Base-by-base conservation (phyloP, 2,888 invertebrate species). In the Lagria hirta region DNA sequence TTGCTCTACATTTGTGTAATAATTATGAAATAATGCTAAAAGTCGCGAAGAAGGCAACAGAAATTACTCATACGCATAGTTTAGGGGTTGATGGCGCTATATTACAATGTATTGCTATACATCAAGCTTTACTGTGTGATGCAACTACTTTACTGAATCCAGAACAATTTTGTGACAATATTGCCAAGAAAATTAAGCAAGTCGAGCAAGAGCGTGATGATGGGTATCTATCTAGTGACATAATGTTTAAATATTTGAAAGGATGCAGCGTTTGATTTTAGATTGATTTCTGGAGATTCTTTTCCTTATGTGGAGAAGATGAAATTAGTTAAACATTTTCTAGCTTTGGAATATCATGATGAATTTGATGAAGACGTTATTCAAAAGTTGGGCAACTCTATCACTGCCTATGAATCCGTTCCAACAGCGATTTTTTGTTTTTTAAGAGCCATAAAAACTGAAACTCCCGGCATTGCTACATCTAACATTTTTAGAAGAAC, bases 371-470 rank as follows among this genome's bases (percentile, higher is more conserved):
- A 75, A 26, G 74, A 77, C 54, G 74, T 84, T 7, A 70, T 77
- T 28, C 68, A 74, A 16, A 60, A 65, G 22, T 61, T 82, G 53
- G 86, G 86, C 3, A 80, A 79, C 61, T 73, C 75, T 43, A 75
- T 84, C 3, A 69, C 77, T 23, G 86, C 86, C 1, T 60, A 82
- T n/a, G 75, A 77, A 49, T 85, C 86, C 0, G 84, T 86, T 4
- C 84, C 86, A 2, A 83, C 85, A 12, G 85, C 86, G 10, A 77
- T 87, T 50, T 86, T 78, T 65, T 80, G 82, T 55, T 86, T 84
- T 62, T 66, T 86, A 15, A 71, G 73, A 53, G 77, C 80, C 3
- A 73, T 73, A 43, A 50, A 59, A 36, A 69, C 70, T 23, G 72
- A 74, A 24, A 75, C 80, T 43, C 65, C 70, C 2, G 71, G 66